Evolutionary conservation across 2,113 vertebrate species (phyloP).

Genomic region (Pygoscelis antarcticus): DNA sequence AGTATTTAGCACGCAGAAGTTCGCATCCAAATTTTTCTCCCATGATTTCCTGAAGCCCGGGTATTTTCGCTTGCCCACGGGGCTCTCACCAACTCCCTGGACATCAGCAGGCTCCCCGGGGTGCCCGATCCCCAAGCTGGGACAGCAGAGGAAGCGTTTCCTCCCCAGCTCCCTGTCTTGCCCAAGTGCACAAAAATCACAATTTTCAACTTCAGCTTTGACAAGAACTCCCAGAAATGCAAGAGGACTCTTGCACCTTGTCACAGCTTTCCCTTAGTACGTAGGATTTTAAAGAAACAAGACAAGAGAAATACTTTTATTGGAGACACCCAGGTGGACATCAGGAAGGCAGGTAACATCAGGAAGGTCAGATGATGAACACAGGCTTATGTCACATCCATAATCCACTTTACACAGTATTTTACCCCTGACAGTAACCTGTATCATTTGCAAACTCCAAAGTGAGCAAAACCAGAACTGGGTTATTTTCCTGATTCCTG

Average conservation of each 20-base stretch:
- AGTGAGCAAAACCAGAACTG: background rate
- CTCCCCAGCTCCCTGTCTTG: background rate
- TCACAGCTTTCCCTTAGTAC: background rate
- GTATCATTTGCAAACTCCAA: background rate
- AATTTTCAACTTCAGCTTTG: background rate
- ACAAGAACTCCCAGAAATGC: background rate
- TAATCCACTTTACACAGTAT: background rate
- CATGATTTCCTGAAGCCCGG: background rate
- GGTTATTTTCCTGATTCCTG: background rate
- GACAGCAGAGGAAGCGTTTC: background rate
- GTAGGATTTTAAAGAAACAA: background rate
- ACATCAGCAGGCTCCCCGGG: background rate
- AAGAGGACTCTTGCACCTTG: background rate
- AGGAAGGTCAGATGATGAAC: background rate
- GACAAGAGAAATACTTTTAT: background rate
- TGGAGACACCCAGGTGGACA: background rate
- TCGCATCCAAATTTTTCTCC: background rate
- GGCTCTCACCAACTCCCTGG: background rate
- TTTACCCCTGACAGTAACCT: background rate
- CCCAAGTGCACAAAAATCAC: background rate
- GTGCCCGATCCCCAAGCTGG: no score
- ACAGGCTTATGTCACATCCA: background rate
- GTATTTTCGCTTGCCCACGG: background rate
- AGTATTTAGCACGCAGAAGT: background rate
- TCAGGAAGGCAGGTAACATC: background rate